Evolutionary conservation across 64 coral and sea anemone species (phyloP).

Genomic region (Stylophora pistillata): DNA sequence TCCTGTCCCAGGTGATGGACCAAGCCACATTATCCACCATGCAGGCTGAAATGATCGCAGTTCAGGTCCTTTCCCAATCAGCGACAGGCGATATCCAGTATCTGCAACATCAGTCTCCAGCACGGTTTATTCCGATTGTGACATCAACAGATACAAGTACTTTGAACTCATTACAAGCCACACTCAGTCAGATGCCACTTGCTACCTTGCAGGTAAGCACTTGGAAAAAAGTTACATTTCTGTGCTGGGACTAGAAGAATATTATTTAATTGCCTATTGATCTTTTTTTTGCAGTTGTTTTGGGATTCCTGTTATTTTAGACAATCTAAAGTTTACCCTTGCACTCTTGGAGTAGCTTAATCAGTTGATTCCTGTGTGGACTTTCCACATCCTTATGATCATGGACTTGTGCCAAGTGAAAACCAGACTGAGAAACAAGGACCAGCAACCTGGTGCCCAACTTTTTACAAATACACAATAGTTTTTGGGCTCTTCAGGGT

Average conservation of each 20-base stretch:
- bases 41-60: slow-evolving; percentile 99
- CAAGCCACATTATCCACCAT: slow-evolving; percentile 95
- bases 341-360: too few species aligned
- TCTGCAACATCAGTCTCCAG: slow-evolving; percentile 83
- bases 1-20: slow-evolving; percentile 91
- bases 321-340: too few species aligned
- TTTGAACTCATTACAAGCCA: slow-evolving; percentile 75
- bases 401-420: too few species aligned
- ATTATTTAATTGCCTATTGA: too few species aligned
- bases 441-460: too few species aligned
- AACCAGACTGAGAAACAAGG: too few species aligned
- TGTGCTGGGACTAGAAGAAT: not conserved
- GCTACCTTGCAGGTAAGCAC: slow-evolving; percentile 76
- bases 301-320: too few species aligned
- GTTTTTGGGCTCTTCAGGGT: too few species aligned
- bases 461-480: too few species aligned
- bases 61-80: slow-evolving; percentile 96
- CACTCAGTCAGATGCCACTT: slow-evolving; percentile 86
- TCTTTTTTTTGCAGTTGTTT: too few species aligned
- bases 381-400: too few species aligned
- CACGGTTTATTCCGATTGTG: slow-evolving; percentile 83
- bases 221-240: not conserved
- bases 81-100: slow-evolving; percentile 96
- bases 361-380: not conserved
- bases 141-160: slow-evolving; percentile 74